These are phyloP conservation scores for Muntiacus reevesi DNA, from an alignment of 2,113 vertebrate genomes.

Conservation along the genomic window DNA sequence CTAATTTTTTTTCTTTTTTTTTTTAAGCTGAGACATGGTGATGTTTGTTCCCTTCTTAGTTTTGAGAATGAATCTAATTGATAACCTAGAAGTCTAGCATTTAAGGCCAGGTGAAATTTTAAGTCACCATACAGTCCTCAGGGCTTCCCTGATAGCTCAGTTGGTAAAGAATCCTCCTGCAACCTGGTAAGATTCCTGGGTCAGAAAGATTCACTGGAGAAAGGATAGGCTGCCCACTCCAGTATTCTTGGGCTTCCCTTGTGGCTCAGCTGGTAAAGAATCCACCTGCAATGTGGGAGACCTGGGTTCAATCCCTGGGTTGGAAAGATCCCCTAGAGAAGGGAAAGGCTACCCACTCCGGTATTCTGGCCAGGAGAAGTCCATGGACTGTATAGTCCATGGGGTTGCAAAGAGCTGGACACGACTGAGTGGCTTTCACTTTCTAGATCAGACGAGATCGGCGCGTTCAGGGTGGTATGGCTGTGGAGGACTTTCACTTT, in stretches of 20 bases:
- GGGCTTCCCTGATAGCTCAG: not conserved
- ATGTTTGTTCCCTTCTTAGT: not conserved
- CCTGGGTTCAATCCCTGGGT: not conserved
- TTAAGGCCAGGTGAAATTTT: not conserved
- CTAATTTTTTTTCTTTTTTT: not conserved
- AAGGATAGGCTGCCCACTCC: not conserved
- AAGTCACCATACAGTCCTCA: not conserved
- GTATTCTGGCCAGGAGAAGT: not conserved
- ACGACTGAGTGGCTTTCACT: not conserved
- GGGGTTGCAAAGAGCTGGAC: not conserved
- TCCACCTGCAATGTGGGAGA: not conserved
- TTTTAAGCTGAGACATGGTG: not conserved
- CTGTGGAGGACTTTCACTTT: not conserved
- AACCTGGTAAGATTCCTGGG: not conserved
- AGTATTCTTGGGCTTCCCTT: not conserved
- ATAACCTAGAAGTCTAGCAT: not conserved
- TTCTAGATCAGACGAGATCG: not conserved
- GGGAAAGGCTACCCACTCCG: not conserved
- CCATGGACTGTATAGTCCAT: not conserved
- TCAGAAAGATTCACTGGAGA: not conserved
- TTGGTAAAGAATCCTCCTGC: not conserved
- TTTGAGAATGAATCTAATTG: not conserved
- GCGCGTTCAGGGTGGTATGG: too few species aligned
- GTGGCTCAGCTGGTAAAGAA: not conserved
- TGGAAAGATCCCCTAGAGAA: not conserved